phyloP scores from a whole-genome alignment of 2,113 vertebrate species.

The Ellobius talpinus region DNA sequence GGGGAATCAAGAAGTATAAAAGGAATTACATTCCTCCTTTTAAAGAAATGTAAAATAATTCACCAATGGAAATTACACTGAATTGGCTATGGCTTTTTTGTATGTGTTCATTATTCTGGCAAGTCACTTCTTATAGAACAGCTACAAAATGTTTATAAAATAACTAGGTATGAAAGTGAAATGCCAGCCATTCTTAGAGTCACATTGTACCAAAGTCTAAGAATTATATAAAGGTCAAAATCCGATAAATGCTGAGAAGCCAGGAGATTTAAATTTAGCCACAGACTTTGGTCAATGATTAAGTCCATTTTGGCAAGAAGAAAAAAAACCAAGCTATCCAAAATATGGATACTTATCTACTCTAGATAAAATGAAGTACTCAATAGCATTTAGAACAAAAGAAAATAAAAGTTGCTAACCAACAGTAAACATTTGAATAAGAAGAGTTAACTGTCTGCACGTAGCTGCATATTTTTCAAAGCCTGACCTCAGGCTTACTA shows the following conservation, averaged over 20 bases:
- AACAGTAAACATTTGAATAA: neutral
- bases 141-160: slow-evolving; percentile 75
- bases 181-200: slow-evolving; percentile 52
- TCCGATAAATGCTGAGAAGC: slow-evolving; percentile 44
- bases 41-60: slow-evolving; percentile 77
- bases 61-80: slow-evolving; percentile 60
- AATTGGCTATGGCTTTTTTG: slow-evolving; percentile 21
- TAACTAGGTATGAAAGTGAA: slow-evolving; percentile 39
- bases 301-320: neutral
- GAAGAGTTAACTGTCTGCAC: slow-evolving; percentile 14
- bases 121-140: slow-evolving; percentile 61
- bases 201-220: slow-evolving; percentile 60
- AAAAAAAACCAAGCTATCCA: neutral
- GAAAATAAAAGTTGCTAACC: neutral
- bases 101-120: slow-evolving; percentile 29
- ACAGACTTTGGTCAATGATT: slow-evolving; percentile 16
- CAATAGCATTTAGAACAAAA: slow-evolving; percentile 4
- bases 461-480: neutral
- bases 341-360: neutral
- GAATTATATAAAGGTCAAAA: slow-evolving; percentile 69
- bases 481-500: neutral
- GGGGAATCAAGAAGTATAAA: slow-evolving; percentile 66
- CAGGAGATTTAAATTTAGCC: slow-evolving; percentile 40
- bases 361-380: slow-evolving; percentile 31
- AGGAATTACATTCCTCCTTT: slow-evolving; percentile 57